Base-by-base conservation (phyloP, 2,113 vertebrate genomes). In the Mesoclemmys tuberculata region DNA sequence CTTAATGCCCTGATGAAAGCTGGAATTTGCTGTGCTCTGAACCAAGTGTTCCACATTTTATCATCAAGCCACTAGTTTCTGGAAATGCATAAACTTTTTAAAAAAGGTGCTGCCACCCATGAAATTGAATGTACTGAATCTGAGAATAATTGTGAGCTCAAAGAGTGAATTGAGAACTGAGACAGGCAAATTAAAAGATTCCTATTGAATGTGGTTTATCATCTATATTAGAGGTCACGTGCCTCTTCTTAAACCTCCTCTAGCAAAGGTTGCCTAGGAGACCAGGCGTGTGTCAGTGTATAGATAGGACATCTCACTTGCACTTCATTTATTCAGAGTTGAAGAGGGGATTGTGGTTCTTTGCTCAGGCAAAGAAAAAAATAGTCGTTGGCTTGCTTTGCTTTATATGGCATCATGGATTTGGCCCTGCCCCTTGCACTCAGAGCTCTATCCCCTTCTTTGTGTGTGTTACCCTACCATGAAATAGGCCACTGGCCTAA, bases 191-290 rank as follows among this genome's bases (percentile, higher is more conserved):
- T 95, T 87, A 61, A 93, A 87, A 86, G 0, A 1, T 38, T 1
- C 8, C 19, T 68, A 21, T 71, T 26, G 29, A 4, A 85, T 0
- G 0, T 58, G 85, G 55, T 74, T 89, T 81, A 38, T 92, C 91
- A 35, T 89, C 86, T 64, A n/a, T 81, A 10, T 48, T 11, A 56
- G 77, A 38, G n/a, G 85, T 95, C 14, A 0, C 8, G 11, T 2
- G 11, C 84, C 74, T 95, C 82, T 88, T 79, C 84, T 84, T 79
- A 88, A 89, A 84, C 74, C 74, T 93, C 44, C 52, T 1, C 1
- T 77, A 10, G 44, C 82, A 0, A n/a, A 75, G 55, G 95, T 95
- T 96, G 90, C 94, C 90, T 84, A 82, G 95, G 95, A 96, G 88
- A 94, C 88, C 83, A 82, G 91, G 81, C 71, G 13, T 49, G 89